phyloP scores from a whole-genome alignment of 2,113 vertebrate species.

The Corythornis vintsioides region DNA sequence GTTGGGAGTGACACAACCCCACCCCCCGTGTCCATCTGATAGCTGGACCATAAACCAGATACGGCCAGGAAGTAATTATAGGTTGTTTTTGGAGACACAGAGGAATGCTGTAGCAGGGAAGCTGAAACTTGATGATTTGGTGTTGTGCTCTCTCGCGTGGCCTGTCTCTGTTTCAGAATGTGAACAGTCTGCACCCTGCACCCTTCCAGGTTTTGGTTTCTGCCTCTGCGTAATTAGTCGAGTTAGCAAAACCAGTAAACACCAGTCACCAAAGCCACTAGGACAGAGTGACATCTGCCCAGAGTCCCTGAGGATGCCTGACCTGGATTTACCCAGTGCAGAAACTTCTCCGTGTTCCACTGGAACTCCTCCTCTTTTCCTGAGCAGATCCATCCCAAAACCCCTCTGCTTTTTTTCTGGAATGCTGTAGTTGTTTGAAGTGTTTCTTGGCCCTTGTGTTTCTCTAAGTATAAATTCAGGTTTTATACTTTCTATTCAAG shows the following conservation, averaged over 20 bases:
- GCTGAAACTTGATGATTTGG: constrained; percentile 12
- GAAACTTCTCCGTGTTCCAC: background rate
- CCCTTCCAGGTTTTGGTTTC: constrained; percentile 26
- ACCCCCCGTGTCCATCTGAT: background rate
- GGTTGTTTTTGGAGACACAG: background rate
- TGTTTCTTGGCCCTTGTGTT: background rate
- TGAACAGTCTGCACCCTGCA: background rate
- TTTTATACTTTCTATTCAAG: background rate
- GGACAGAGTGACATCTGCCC: constrained; percentile 15
- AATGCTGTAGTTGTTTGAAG: background rate
- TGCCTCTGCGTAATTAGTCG: background rate
- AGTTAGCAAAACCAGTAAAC: constrained; percentile 1
- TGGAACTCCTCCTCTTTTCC: constrained; percentile 11
- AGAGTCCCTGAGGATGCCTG: background rate
- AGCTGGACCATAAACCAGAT: constrained; percentile 14
- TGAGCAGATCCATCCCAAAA: background rate
- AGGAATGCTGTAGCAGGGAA: background rate
- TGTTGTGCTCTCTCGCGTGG: background rate
- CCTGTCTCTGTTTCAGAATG: background rate
- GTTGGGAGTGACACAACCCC: background rate
- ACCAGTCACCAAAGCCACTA: background rate
- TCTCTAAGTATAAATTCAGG: background rate
- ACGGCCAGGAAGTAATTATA: background rate
- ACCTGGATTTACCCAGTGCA: background rate
- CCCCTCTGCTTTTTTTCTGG: background rate